Base-by-base conservation (phyloP, 1,140 invertebrate species). In the Lepidurus packardi region DNA sequence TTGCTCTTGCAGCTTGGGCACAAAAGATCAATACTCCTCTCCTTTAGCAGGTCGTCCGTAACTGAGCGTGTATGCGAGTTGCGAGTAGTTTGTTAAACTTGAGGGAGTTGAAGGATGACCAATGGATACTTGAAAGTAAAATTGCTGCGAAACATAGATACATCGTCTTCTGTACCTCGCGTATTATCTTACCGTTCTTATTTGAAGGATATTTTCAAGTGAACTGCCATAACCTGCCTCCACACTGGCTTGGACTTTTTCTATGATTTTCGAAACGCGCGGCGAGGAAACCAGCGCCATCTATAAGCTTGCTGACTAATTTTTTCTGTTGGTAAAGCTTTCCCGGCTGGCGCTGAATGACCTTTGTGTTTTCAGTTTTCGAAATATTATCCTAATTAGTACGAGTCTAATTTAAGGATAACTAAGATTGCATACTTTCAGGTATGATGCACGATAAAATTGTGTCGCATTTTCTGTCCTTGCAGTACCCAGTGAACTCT, bases 291-390 rank as follows among this genome's bases (percentile, higher is more conserved):
- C 9, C 8, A 65, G 21, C 53, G 4, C 53, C 53, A 65, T 65
- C 53, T 65, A 13, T 16, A 13, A 65, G 13, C 21, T 16, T 65
- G 21, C 9, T 65, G 16, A 7, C 21, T n/a, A 65, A 65, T 65
- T 65, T 65, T 65, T 65, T n/a, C 21, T 21, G 13, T 21, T 65
- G 53, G 16, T n/a, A 13, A 65, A 65, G 53, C 53, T 65, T 65
- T 5, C 16, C 53, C 53, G 16, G 53, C 53, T 65, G 53, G 53
- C 53, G 53, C 53, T 65, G 16, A 65, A 65, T n/a, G 21, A 8
- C 53, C 13, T 13, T 65, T 65, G 53, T 65, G 53, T 65, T 65
- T n/a, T 21, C 53, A 65, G 53, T 65, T 65, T 65, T 65, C 53
- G 53, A 65, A 65, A 65, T 65, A 65, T 21, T 65, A n/a, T 21